A percentile compares a stretch with the other conserved stretches of the same genome.
Conservation (phyloP, 2,113 vertebrate genomes). For the Phoenicopterus ruber region DNA sequence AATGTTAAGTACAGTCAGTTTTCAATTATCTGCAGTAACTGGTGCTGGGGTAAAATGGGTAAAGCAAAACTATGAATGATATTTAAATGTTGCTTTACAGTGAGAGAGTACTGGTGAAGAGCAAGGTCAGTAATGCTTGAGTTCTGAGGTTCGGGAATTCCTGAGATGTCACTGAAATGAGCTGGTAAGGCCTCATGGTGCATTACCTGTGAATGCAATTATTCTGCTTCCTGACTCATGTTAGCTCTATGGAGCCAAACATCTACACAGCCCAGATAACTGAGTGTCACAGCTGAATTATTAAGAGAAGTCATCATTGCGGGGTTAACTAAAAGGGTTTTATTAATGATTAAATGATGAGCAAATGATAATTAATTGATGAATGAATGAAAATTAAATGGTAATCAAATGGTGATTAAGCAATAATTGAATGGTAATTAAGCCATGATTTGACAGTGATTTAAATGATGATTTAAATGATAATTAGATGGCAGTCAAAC, state of each 20-base stretch:
- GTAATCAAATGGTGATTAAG: background rate
- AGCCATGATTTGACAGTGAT: background rate
- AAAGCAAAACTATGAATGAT: background rate
- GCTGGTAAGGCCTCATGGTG: background rate
- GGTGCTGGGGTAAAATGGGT: background rate
- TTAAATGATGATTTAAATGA: background rate
- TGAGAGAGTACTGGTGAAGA: background rate
- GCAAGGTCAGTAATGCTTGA: background rate
- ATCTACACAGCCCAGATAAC: rapidly evolving
- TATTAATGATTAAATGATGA: background rate
- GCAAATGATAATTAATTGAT: background rate
- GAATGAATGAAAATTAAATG: background rate
- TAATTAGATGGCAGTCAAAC: background rate
- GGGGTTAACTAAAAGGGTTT: background rate
- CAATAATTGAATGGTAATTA: background rate
- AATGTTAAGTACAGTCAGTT: background rate
- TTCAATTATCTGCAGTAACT: background rate
- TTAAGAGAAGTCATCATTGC: background rate
- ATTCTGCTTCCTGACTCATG: too few relatives aligned
- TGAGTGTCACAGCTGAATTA: background rate
- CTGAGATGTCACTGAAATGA: background rate
- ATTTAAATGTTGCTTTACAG: background rate
- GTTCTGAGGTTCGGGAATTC: background rate
- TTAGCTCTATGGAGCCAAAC: background rate
- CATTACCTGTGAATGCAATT: too few relatives aligned